Conservation (phyloP, 2,113 vertebrate genomes). For the Rhinoderma darwinii region DNA sequence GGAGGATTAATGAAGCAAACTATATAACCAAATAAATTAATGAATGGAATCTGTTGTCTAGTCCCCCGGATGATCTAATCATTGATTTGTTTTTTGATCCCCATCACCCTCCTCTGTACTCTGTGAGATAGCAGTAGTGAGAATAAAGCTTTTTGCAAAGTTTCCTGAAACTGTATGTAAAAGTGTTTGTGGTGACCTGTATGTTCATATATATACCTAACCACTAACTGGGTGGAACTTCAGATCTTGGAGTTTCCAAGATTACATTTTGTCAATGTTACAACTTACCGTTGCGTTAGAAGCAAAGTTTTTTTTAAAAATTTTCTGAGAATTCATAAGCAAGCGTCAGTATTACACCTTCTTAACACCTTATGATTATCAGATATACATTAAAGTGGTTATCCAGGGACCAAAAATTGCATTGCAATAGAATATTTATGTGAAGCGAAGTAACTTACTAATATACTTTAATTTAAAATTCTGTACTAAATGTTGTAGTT, state of each 20-base stretch:
- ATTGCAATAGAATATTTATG: no score
- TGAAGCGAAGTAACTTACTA: no score
- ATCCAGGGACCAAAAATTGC: no score
- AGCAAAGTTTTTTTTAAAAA: not conserved
- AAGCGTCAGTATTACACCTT: not conserved
- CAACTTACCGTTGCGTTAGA: not conserved
- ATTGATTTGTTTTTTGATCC: not conserved
- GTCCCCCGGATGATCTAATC: no score
- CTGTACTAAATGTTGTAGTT: no score
- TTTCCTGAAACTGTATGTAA: constrained; percentile 7
- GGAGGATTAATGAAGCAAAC: no score
- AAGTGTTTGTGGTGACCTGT: constrained; percentile 37
- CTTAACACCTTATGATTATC: not conserved
- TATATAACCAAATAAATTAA: not conserved
- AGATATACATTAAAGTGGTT: not conserved
- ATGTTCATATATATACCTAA: not conserved
- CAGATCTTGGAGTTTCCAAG: not conserved
- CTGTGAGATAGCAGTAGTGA: not conserved
- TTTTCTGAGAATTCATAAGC: not conserved
- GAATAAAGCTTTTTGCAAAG: not conserved
- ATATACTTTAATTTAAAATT: no score
- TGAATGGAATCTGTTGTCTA: not conserved
- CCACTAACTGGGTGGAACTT: not conserved
- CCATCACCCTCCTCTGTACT: not conserved
- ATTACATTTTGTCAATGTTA: not conserved